phyloP scores from a whole-genome alignment of 2,888 invertebrate species.

The Lapara coniferarum region DNA sequence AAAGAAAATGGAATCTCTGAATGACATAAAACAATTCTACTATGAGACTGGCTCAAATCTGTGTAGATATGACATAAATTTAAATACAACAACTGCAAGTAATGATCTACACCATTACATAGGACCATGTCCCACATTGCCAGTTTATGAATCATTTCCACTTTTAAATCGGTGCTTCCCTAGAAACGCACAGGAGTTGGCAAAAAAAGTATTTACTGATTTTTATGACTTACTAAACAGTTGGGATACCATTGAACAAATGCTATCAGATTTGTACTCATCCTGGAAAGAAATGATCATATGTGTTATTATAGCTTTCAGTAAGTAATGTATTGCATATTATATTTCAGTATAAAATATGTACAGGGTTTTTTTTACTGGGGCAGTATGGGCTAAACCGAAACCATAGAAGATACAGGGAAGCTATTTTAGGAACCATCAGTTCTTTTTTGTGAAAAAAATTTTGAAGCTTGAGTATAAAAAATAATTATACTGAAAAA shows the following conservation, averaged over 20 bases:
- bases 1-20: constrained; percentile 83
- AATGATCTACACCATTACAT: constrained; percentile 74
- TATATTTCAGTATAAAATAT: no score
- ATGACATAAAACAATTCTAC: constrained; percentile 89
- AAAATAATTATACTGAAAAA: no score
- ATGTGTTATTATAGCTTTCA: constrained; percentile 90
- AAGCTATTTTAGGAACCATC: no score
- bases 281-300: constrained; percentile 94
- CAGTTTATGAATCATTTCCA: constrained; percentile 90
- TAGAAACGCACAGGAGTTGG: constrained; percentile 86
- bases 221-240: constrained; percentile 93
- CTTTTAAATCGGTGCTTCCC: constrained; percentile 96
- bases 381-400: no score
- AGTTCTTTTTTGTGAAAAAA: no score
- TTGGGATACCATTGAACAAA: constrained; percentile 94
- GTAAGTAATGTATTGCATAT: constrained; percentile 81
- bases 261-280: constrained; percentile 93
- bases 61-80: constrained; percentile 89
- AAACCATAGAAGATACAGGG: no score
- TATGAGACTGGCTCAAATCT: constrained; percentile 88
- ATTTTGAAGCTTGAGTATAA: no score
- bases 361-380: no score
- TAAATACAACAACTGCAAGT: constrained; percentile 75
- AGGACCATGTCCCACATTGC: constrained; percentile 91
- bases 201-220: constrained; percentile 85